Evolutionary conservation across 2,113 vertebrate species (phyloP), one percentile per base, ranked within the genome.

Genomic region (Cephalopholis sonnerati): DNA sequence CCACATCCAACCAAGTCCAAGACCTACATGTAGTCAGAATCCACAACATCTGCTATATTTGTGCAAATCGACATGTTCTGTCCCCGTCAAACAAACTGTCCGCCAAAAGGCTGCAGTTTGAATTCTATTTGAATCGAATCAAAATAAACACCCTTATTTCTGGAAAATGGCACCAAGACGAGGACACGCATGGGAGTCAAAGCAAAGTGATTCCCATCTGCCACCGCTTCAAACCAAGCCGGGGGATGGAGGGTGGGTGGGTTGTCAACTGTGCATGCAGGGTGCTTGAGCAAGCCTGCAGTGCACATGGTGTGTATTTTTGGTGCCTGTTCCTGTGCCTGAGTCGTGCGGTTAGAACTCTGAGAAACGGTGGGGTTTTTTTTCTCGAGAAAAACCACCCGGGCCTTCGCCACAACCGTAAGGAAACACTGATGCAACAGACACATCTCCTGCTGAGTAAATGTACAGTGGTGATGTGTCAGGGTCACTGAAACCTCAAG

Each of bases 181-280:
- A 55, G 66, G 72, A 73, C 54, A 51, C 22, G 0, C 58, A 55
- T 44, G 53, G 39, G 69, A 57, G 51, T 57, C 68, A 70, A n/a
- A 61, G 44, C 66, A 76, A 59, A 84, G 72, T 69, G 36, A 77
- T 77, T 79, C 75, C 79, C 77, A 89, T 87, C 85, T 83, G 80
- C 70, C 74, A 48, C 76, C 51, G 63, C 82, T 74, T 62, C 55
- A 66, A 70, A 74, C 68, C 67, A 46, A 10, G 22, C 3, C 41
- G 72, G 64, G 81, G 66, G 83, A 8, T 11, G 50, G 24, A 7
- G 53, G 22, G 24, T 7, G 24, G 20, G n/a, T 54, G 24, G 22
- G 63, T 24, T 55, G 63, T 57, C 54, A 55, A 24, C 65, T 55
- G 82, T 81, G 68, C 32, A 48, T 67, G 54, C 36, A 72, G 25